phyloP scores from a whole-genome alignment of 1,140 invertebrate species.

The Neodiprion lecontei region DNA sequence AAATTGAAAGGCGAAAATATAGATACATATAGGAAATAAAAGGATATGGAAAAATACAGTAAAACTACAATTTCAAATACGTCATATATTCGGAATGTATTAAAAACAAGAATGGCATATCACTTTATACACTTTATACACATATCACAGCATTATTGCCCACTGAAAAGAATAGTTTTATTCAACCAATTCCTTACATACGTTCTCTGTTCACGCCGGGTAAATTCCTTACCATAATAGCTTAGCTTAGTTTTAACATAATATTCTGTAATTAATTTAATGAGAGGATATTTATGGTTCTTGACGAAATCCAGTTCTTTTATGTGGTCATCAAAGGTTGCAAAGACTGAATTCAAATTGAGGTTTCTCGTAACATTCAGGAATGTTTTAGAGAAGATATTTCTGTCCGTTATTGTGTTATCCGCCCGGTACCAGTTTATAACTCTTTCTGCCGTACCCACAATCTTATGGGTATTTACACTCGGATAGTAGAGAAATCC shows the following conservation, averaged over 20 bases:
- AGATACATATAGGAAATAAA: neutral
- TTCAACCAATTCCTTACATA: neutral
- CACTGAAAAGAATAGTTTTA: neutral
- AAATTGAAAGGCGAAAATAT: neutral
- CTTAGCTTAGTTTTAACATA: neutral
- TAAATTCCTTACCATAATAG: neutral
- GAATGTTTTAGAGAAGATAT: too few species aligned
- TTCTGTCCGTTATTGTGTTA: too few species aligned
- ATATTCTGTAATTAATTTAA: neutral
- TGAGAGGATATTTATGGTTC: too few species aligned
- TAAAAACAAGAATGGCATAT: neutral
- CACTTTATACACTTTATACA: neutral
- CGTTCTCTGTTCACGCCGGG: neutral
- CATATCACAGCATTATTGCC: neutral
- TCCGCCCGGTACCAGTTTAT: too few species aligned
- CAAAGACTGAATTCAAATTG: too few species aligned
- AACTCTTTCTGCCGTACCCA: too few species aligned
- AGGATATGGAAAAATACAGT: neutral
- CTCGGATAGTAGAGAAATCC: too few species aligned
- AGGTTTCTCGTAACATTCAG: too few species aligned
- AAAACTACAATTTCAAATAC: neutral
- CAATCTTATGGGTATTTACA: too few species aligned
- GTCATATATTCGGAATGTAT: neutral
- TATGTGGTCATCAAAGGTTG: too few species aligned
- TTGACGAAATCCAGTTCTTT: too few species aligned